Evolutionary conservation across 2,113 vertebrate genomes (phyloP).

Genomic region (Triplophysa tibetana): DNA sequence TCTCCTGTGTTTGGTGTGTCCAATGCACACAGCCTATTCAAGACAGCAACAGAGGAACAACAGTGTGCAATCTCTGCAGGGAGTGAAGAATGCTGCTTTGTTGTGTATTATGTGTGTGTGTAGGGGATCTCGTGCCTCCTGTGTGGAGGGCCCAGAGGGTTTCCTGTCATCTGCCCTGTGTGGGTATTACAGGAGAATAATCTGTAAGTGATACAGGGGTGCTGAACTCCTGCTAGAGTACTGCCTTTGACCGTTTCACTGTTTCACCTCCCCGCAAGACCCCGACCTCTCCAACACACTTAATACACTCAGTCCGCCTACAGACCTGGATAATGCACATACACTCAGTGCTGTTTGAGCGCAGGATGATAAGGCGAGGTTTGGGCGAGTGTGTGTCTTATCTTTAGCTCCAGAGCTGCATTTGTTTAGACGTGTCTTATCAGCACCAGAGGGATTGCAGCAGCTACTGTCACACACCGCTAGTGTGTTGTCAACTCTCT

Average conservation of each 20-base stretch:
- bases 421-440: constrained; percentile 73
- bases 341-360: constrained; percentile 66
- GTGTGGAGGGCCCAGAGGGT: constrained; percentile 12
- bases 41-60: constrained; percentile 17
- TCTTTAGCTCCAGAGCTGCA: constrained; percentile 67
- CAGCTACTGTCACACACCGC: constrained; percentile 65
- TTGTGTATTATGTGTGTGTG: constrained; percentile 26
- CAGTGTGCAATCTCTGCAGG: constrained; percentile 10
- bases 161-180: constrained; percentile 20
- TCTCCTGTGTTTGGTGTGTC: constrained; percentile 34
- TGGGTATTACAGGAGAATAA: constrained; percentile 29
- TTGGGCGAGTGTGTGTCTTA: constrained; percentile 62
- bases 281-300: constrained; percentile 42
- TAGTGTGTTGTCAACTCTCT: constrained; percentile 34
- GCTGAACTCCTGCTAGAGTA: constrained; percentile 12
- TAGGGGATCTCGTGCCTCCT: constrained; percentile 1
- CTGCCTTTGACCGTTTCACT: not conserved
- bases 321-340: constrained; percentile 63
- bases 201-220: constrained; percentile 40
- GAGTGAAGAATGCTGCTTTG: constrained; percentile 10
- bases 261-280: not conserved
- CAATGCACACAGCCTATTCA: constrained; percentile 3
- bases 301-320: constrained; percentile 38
- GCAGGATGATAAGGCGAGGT: constrained; percentile 40
- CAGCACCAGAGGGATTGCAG: constrained; percentile 63